These are phyloP conservation scores for Galendromus occidentalis DNA, from an alignment of 1,140 invertebrate species.

Conservation along the genomic window DNA sequence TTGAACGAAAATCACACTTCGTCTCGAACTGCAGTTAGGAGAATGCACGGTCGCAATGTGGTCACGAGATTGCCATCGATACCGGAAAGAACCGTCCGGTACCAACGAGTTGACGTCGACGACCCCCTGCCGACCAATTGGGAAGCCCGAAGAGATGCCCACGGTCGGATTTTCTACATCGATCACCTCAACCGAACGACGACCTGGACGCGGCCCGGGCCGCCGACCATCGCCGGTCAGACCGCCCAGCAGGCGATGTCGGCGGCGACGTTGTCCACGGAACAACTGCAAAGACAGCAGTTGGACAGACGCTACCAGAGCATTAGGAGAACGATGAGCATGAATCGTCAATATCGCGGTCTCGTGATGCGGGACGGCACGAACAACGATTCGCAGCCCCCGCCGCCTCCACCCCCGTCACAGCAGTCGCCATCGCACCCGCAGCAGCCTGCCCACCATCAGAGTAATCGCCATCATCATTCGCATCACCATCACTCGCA, in stretches of 20 bases:
- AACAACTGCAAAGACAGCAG: conserved; percentile 48
- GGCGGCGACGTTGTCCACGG: conserved; percentile 30
- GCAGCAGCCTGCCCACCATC: conserved; percentile 12
- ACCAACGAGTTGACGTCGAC: conserved; percentile 44
- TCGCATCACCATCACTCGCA: background rate
- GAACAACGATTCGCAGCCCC: background rate
- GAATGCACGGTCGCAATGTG: background rate
- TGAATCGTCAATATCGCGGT: conserved; percentile 26
- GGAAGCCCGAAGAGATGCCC: conserved; percentile 79
- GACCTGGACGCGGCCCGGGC: conserved; percentile 58
- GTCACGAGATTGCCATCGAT: conserved; percentile 58
- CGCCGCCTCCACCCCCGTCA: no score
- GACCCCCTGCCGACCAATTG: conserved; percentile 54
- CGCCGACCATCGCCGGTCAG: background rate
- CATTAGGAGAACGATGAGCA: conserved; percentile 59
- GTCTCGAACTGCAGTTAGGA: background rate
- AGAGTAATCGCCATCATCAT: background rate
- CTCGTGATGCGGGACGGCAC: background rate
- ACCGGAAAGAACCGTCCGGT: conserved; percentile 41
- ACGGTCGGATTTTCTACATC: conserved; percentile 76
- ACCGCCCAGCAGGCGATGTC: background rate
- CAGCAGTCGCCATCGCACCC: conserved; percentile 16
- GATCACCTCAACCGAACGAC: conserved; percentile 78
- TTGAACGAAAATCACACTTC: background rate
- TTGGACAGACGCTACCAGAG: conserved; percentile 63